Evolutionary conservation across 92 coral and sea anemone genomes (phyloP).

Genomic region (Galaxea fascicularis): DNA sequence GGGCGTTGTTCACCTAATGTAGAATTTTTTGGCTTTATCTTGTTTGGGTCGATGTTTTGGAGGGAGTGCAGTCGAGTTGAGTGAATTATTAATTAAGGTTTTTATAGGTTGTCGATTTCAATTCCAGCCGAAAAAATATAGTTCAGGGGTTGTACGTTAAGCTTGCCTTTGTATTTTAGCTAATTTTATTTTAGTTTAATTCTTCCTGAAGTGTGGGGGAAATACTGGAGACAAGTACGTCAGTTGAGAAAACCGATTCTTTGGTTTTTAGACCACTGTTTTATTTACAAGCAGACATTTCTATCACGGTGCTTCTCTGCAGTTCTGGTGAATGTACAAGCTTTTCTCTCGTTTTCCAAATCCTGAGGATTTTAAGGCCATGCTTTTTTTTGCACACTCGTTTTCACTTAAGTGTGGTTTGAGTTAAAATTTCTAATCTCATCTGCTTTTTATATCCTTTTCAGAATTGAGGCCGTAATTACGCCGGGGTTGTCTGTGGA

Average conservation of each 20-base stretch:
- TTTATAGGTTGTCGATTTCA: conserved; percentile 70
- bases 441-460: conserved; percentile 27
- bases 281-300: conserved; percentile 29
- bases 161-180: conserved; percentile 8
- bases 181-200: neutral
- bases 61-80: conserved; percentile 63
- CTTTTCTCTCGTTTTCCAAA: conserved; percentile 9
- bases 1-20: conserved; percentile 68
- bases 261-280: neutral
- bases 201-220: neutral
- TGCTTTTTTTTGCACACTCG: neutral
- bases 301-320: conserved; percentile 20
- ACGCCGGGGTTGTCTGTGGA: conserved; percentile 33
- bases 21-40: conserved; percentile 51
- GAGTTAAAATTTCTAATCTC: neutral
- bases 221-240: neutral
- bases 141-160: neutral
- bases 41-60: conserved; percentile 64
- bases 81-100: conserved; percentile 64
- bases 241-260: neutral
- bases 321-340: conserved; percentile 5
- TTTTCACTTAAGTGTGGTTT: neutral
- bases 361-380: neutral
- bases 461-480: conserved; percentile 51
- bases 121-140: conserved; percentile 16